Evolutionary conservation across 2,797 vertebrate species (phyloP), one percentile per base, ranked within the genome.

Genomic region (Acestrorhynchus altus): DNA sequence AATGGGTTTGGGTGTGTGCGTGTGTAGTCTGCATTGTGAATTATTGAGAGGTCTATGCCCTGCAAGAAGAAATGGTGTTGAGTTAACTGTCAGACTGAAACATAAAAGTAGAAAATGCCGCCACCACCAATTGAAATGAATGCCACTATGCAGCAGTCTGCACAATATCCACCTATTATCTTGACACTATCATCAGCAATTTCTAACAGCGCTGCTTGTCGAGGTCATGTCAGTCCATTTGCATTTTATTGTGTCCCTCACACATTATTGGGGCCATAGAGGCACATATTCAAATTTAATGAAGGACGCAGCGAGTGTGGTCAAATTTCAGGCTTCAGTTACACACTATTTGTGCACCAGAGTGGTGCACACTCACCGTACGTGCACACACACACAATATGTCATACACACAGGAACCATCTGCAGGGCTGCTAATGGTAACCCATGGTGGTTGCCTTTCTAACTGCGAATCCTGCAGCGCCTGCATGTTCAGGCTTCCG

Each of bases 251-350:
- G 75, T 68, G 52, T 59, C 12, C 26, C 47, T 22, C 22, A 64
- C 79, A 31, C 69, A 65, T 63, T 81, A 82, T 89, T 83, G 78
- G 79, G 77, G 81, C 83, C 77, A 77, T 86, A 84, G 82, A 76
- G 74, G 77, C 63, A 83, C 80, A 84, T 86, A 92, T 94, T 92
- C 85, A 94, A 93, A 86, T 92, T 94, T 94, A 93, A 94, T 94
- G 93, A 94, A 86, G 86, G 65, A 85, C 46, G 83, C 46, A 69
- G 85, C 42, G 78, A 79, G 86, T 71, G 85, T 83, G 86, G 92
- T 95, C 91, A 86, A 73, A 92, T 95, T 94, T 92, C 94, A 77
- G 74, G 86, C 84, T 86, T 92, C 88, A 59, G 54, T 95, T 94
- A 91, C 94, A 83, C 72, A 70, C 77, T 84, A 65, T 76, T 79